Conservation (phyloP, 2,113 vertebrate species). For the Hippocampus abdominalis region DNA sequence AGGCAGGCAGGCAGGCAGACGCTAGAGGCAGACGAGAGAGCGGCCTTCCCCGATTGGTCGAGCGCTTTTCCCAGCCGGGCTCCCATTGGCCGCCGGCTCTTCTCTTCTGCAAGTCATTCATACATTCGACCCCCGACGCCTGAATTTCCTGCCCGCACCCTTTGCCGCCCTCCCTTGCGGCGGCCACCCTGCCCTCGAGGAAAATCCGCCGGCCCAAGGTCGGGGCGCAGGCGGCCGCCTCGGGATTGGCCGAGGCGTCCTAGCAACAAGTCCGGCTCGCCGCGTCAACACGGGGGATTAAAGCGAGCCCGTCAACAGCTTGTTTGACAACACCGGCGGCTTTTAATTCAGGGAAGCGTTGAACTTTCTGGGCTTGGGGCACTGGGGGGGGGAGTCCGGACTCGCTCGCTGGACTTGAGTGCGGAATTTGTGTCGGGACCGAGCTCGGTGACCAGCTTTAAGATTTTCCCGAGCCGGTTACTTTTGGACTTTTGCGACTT, state of each 20-base stretch:
- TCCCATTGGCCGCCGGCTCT: slow-evolving; percentile 54
- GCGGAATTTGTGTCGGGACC: no score
- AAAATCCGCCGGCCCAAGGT: slow-evolving; percentile 66
- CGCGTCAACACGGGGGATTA: slow-evolving; percentile 56
- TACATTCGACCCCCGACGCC: slow-evolving; percentile 63
- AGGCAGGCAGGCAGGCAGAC: slow-evolving; percentile 33
- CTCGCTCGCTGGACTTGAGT: no score
- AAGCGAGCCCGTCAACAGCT: slow-evolving; percentile 59
- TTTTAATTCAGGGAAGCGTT: not conserved
- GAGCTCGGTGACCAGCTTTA: no score
- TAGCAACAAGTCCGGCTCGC: slow-evolving; percentile 70
- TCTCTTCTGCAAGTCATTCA: slow-evolving; percentile 71
- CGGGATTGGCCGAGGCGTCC: slow-evolving; percentile 69
- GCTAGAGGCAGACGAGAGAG: slow-evolving; percentile 39
- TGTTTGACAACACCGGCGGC: slow-evolving; percentile 51
- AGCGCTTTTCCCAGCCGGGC: slow-evolving; percentile 13
- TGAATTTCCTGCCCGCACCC: slow-evolving; percentile 21
- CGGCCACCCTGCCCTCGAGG: slow-evolving; percentile 58
- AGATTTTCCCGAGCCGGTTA: no score
- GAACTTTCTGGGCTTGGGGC: not conserved
- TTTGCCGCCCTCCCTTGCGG: slow-evolving; percentile 44
- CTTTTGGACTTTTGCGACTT: no score
- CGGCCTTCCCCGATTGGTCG: slow-evolving; percentile 48
- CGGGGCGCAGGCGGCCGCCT: slow-evolving; percentile 51
- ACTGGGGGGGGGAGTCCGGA: no score